Conservation (phyloP, 2,888 invertebrate species). For the Drosophila phalerata region DNA sequence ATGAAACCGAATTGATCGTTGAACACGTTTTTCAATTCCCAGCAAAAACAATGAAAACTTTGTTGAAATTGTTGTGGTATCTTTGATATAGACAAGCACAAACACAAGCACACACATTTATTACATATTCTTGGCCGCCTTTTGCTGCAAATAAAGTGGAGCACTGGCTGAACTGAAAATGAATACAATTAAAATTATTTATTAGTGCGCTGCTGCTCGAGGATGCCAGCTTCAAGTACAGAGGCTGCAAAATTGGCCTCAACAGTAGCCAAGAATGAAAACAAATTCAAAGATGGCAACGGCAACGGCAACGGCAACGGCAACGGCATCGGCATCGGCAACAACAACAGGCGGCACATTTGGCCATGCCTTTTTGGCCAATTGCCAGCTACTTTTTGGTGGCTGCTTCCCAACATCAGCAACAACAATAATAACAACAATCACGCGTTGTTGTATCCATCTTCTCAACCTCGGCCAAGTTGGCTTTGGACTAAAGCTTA, state of each 20-base stretch:
- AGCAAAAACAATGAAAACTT: slow-evolving; percentile 38
- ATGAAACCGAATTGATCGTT: slow-evolving; percentile 53
- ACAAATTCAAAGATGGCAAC: slow-evolving; percentile 63
- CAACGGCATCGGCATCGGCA: background rate
- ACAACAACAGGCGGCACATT: slow-evolving; percentile 63
- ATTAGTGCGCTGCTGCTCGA: slow-evolving; percentile 64
- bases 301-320: slow-evolving; percentile 33
- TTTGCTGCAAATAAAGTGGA: slow-evolving; percentile 62
- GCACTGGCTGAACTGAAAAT: slow-evolving; percentile 49
- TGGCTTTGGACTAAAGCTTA: slow-evolving; percentile 69
- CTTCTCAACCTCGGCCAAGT: slow-evolving; percentile 60
- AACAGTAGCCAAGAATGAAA: slow-evolving; percentile 58
- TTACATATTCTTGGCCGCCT: slow-evolving; percentile 57
- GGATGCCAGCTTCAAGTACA: slow-evolving; percentile 67
- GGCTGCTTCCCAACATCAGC: slow-evolving; percentile 50
- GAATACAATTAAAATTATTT: slow-evolving; percentile 79
- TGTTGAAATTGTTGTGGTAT: slow-evolving; percentile 37
- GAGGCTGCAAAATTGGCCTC: slow-evolving; percentile 60
- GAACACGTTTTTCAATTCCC: slow-evolving; percentile 73
- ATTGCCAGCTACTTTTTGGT: slow-evolving; percentile 73
- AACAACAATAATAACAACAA: slow-evolving; percentile 27
- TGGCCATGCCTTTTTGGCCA: slow-evolving; percentile 82
- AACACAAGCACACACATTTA: slow-evolving; percentile 13
- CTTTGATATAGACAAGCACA: slow-evolving; percentile 5
- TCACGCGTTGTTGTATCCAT: slow-evolving; percentile 46